These are phyloP conservation scores for Luidia sarsii DNA, from an alignment of 53 echinoderm and acorn worm species.

Conservation along the genomic window DNA sequence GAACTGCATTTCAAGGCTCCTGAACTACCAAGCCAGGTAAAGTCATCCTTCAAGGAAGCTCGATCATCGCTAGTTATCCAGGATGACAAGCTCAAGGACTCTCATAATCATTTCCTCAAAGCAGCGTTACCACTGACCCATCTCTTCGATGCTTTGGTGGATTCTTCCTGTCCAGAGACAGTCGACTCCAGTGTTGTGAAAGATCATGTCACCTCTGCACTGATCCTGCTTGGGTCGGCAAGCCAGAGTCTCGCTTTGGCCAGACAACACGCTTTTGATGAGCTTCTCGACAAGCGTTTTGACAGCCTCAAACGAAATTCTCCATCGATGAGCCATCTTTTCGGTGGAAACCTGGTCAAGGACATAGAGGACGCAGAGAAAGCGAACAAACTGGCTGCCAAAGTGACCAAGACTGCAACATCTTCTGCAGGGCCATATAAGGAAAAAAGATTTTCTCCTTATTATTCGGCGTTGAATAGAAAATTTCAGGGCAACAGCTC, in stretches of 20 bases:
- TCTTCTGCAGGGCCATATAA: too few relatives aligned
- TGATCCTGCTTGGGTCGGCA: neutral
- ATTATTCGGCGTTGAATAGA: neutral
- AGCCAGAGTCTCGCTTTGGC: neutral
- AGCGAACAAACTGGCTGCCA: conserved; percentile 7
- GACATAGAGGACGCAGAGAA: conserved; percentile 23
- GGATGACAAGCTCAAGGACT: conserved; percentile 6
- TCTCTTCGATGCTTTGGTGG: conserved; percentile 6
- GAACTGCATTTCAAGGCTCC: conserved; percentile 8
- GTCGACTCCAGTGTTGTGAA: conserved; percentile 7
- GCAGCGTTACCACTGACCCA: neutral
- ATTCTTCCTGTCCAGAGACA: neutral
- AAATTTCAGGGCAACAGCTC: conserved; percentile 12
- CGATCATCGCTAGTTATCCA: neutral
- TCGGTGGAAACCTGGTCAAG: neutral
- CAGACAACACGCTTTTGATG: neutral
- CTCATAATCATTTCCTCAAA: neutral
- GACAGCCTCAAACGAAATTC: conserved; percentile 12
- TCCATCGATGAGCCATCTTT: neutral
- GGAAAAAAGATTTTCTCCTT: neutral
- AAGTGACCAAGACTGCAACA: neutral
- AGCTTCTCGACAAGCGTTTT: neutral
- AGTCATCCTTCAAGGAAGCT: conserved; percentile 11
- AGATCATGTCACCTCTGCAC: neutral
- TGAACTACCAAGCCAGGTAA: conserved; percentile 6